Evolutionary conservation across 2,113 vertebrate species (phyloP).

Genomic region (Gobio gobio): DNA sequence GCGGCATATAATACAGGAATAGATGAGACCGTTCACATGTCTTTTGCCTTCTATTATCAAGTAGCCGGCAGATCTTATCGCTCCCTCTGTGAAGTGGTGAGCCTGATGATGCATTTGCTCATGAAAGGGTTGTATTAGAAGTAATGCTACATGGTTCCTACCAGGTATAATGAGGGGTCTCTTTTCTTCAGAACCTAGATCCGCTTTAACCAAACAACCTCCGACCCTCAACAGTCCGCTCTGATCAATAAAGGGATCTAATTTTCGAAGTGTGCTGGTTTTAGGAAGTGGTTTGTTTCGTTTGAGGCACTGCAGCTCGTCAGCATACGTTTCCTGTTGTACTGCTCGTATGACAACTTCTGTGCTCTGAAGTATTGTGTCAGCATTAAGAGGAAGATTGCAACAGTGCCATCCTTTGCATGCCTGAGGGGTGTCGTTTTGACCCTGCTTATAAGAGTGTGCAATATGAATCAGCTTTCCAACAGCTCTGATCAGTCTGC

Average conservation of each 20-base stretch:
- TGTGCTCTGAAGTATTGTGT: not conserved
- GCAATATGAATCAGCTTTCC: slow-evolving; percentile 13
- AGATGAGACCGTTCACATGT: not conserved
- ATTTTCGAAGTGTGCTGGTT: not conserved
- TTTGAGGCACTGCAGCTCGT: not conserved
- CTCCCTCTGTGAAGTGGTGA: not conserved
- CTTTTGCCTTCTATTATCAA: not conserved
- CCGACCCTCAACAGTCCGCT: not conserved
- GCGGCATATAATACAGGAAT: not conserved
- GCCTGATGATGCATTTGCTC: not conserved
- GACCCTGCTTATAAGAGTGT: not conserved
- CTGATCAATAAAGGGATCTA: slow-evolving; percentile 27
- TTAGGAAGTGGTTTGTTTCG: not conserved
- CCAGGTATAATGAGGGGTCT: not conserved
- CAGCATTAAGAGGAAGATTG: not conserved
- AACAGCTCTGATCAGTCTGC: not conserved
- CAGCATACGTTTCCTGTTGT: slow-evolving; percentile 13
- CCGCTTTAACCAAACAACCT: not conserved
- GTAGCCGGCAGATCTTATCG: not conserved
- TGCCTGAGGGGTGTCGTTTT: not conserved
- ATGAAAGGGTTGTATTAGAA: not conserved
- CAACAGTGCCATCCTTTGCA: slow-evolving; percentile 18
- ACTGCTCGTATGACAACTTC: not conserved
- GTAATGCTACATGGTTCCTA: not conserved
- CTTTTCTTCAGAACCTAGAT: slow-evolving; percentile 20